Evolutionary conservation across 2,113 vertebrate species (phyloP).

Genomic region (Syrmaticus mikado): DNA sequence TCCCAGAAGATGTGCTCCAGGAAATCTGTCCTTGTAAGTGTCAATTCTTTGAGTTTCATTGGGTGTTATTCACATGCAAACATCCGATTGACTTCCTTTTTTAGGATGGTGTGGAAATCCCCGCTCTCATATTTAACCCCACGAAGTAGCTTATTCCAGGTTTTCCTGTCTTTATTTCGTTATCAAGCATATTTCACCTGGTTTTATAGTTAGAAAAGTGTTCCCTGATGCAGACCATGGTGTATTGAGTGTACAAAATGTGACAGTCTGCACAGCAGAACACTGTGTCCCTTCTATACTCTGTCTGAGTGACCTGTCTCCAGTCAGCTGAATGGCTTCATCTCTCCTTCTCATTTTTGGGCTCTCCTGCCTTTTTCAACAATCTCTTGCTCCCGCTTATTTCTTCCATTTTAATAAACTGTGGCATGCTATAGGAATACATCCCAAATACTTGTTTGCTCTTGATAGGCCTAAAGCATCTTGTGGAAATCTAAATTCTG

Average conservation of each 20-base stretch:
- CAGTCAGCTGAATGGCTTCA: background rate
- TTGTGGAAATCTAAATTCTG: background rate
- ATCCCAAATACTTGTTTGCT: background rate
- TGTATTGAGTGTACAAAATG: background rate
- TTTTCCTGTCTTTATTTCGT: background rate
- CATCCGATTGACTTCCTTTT: background rate
- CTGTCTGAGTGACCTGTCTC: fast-evolving
- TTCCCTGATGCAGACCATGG: background rate
- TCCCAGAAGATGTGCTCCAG: background rate
- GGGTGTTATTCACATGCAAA: background rate
- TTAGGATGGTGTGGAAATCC: background rate
- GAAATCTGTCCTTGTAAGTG: background rate
- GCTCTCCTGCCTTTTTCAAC: background rate
- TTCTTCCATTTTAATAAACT: slow-evolving; percentile 7
- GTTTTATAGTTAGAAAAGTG: background rate
- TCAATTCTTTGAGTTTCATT: background rate
- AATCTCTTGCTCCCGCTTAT: background rate
- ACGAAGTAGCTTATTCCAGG: background rate
- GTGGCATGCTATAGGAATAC: background rate
- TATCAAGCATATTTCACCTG: background rate
- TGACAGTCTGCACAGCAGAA: background rate
- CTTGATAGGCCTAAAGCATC: background rate
- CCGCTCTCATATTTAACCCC: background rate
- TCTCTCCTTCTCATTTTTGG: background rate
- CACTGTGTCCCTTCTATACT: background rate